A percentile compares a stretch with the other conserved stretches of the same genome.
These are phyloP conservation scores for Poicephalus gulielmi DNA, from an alignment of 2,113 vertebrate genomes.

Conservation along the genomic window DNA sequence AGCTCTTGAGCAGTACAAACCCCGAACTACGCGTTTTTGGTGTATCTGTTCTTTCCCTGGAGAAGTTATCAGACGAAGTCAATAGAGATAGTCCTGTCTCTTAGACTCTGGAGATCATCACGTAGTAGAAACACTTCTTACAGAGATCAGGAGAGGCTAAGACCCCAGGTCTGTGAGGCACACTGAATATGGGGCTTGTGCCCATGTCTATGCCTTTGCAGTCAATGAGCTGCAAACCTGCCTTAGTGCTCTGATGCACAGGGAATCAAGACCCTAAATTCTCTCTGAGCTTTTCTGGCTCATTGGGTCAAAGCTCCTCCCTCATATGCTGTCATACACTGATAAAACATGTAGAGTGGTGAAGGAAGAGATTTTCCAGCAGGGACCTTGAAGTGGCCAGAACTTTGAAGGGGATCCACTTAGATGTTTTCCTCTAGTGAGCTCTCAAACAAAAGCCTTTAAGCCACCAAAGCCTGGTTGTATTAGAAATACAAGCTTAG, in stretches of 20 bases:
- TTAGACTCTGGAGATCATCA: neutral
- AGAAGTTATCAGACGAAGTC: neutral
- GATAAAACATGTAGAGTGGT: neutral
- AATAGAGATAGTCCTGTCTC: neutral
- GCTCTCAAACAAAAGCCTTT: neutral
- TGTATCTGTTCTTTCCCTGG: neutral
- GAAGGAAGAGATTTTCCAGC: neutral
- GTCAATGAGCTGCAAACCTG: neutral
- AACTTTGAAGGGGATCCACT: neutral
- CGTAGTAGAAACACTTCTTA: neutral
- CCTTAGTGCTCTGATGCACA: neutral
- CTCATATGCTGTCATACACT: neutral
- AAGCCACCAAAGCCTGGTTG: neutral
- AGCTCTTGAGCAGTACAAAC: neutral
- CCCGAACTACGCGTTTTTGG: neutral
- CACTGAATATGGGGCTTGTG: neutral
- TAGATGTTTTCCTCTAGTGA: neutral
- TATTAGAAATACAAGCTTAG: neutral
- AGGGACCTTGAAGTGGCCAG: neutral
- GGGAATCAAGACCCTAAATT: neutral
- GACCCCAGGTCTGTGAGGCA: neutral
- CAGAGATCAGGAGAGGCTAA: neutral
- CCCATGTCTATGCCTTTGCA: neutral
- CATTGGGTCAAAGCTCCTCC: neutral
- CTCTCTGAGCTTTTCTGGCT: neutral